Evolutionary conservation across 2,113 vertebrate species (phyloP), one percentile per base, ranked within the genome.

Genomic region (Crocuta crocuta): DNA sequence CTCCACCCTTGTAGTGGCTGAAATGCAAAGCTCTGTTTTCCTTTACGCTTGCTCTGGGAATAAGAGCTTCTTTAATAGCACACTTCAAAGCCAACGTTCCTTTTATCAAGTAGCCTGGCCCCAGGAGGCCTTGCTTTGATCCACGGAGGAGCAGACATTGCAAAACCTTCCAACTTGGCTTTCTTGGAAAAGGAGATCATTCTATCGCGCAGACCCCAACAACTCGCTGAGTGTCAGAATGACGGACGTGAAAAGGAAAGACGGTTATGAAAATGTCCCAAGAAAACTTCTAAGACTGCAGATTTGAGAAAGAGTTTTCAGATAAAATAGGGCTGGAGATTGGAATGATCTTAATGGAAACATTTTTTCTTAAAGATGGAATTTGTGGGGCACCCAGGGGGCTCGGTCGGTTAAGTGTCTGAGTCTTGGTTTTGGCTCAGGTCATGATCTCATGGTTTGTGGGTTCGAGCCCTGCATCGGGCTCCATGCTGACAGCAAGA

Each of bases 181-280:
- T 55, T 61, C 86, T 87, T 10, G 66, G 63, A 65, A 68, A 35
- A 43, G 48, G 1, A 11, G 80, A 8, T 7, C 3, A 10, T 53
- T 43, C 12, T 26, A 13, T 58, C 12, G 23, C 1, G 3, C 50
- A 48, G 71, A 13, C 2, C 50, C 31, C 13, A 74, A 23, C 10
- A 2, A 63, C 0, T 1, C 43, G 4, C 45, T 0, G 0, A n/a
- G 19, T 8, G 61, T 43, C 80, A 8, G 65, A 70, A 26, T 4
- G 21, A 48, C 68, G 80, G 55, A 53, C 12, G 1, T 3, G 2
- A 11, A 82, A 66, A 66, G 63, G 31, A 31, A 55, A 74, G 63
- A 10, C 3, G 2, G 21, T 26, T 23, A 33, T 0, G 3, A 74
- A 48, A 28, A 10, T 3, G 13, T 4, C 35, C 43, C 73, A 45